These are phyloP conservation scores for Apis laboriosa DNA, from an alignment of 1,140 invertebrate genomes.

Conservation along the genomic window DNA sequence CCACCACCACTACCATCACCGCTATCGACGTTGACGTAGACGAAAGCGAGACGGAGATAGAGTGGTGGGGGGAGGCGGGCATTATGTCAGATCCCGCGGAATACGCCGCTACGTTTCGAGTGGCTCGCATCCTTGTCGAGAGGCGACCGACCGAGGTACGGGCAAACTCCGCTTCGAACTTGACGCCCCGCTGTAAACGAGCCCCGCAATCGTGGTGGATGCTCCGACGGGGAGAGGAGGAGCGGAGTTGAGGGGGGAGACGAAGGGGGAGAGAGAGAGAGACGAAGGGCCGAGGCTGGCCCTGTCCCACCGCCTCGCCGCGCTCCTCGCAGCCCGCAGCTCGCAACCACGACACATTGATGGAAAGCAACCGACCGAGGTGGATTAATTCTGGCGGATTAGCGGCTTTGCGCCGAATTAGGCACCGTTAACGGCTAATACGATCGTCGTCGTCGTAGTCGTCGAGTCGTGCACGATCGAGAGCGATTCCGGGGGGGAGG, in stretches of 20 bases:
- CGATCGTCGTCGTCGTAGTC: conserved; percentile 55
- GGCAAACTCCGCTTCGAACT: conserved; percentile 64
- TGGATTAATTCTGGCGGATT: conserved; percentile 69
- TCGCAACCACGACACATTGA: conserved; percentile 65
- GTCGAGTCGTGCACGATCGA: conserved; percentile 1
- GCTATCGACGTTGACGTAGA: neutral
- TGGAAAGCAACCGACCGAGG: conserved; percentile 66
- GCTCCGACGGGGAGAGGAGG: no score
- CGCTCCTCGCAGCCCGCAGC: conserved; percentile 15
- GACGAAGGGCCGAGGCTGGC: conserved; percentile 49
- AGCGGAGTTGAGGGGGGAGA: neutral
- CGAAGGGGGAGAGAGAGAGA: neutral
- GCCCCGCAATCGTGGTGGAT: neutral
- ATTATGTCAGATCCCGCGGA: conserved; percentile 62
- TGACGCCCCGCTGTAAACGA: conserved; percentile 58
- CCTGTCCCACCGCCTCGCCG: conserved; percentile 45
- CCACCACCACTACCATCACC: neutral
- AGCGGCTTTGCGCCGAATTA: conserved; percentile 68
- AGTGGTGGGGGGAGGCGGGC: conserved; percentile 26
- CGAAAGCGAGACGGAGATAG: no score
- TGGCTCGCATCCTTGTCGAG: conserved; percentile 67
- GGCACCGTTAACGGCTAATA: conserved; percentile 68
- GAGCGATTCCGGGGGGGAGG: no score
- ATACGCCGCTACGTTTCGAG: conserved; percentile 65
- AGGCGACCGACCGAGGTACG: conserved; percentile 65